Base-by-base conservation (phyloP, 2,797 vertebrate species). In the Remorina albescens region DNA sequence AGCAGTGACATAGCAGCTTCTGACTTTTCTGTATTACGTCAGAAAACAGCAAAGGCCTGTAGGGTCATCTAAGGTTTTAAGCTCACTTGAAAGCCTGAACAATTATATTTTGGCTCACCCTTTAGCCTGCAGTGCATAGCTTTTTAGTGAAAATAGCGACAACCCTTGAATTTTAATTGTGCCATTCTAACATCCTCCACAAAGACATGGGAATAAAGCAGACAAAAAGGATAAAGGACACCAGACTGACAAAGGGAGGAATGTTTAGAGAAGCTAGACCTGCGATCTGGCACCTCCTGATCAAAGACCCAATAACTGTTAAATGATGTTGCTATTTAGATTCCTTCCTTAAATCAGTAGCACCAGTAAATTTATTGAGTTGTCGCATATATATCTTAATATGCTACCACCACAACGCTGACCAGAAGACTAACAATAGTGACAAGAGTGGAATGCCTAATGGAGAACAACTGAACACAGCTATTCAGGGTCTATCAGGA, bases 21-120 rank as follows among this genome's bases (percentile, higher is more conserved):
- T 94, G 93, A 95, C 93, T 95, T 95, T 94, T 95, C 94, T 96
- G 94, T 95, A 94, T 85, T 86, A 95, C 92, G 85, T 92, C 95
- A 95, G 94, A 95, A 95, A 94, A 93, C 90, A 84, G 93, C 94
- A 92, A 92, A 86, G 90, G 94, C 93, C 95, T 93, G 84, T 78
- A 84, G 92, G 76, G 93, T 86, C 79, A 83, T 87, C 72, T 81
- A 83, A 76, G 78, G 69, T 61, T 82, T 80, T 80, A 41, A 66
- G 75, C 86, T 88, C 89, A 30, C 44, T 67, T 53, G 12, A 80
- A 86, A 88, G 81, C 74, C 70, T 76, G 30, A 80, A 76, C 71
- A 74, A 84, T 88, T 90, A 83, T 80, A 85, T 93, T 94, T 91
- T 95, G 93, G 94, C 91, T 93, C 90, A 78, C 91, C 89, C 91